Base-by-base conservation (phyloP, 2,888 invertebrate genomes). In the Polyommatus icarus region DNA sequence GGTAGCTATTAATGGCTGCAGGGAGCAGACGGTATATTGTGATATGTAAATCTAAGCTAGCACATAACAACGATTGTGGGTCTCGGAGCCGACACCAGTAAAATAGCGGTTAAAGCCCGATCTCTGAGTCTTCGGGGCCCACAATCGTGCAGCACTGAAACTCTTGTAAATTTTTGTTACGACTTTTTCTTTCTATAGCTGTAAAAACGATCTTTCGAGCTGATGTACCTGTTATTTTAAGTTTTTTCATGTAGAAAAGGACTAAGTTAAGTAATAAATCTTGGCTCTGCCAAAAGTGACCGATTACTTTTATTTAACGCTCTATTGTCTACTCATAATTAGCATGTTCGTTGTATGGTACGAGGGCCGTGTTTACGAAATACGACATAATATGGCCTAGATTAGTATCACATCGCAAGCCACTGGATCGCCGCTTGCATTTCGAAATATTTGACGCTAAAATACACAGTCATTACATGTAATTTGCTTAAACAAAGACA, bases 31-130 rank as follows among this genome's bases (percentile, higher is more conserved):
- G 85, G 87, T 88, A 86, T 91, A 94, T 92, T 94, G 94, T 94
- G 94, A 94, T 94, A 94, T 92, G 87, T 91, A 91, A 91, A 87
- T 88, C 87, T 92, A 92, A 93, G 92, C 87, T 92, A 94, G 92
- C 92, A 92, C 92, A 83, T 82, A 83, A 84, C 87, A 85, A 83
- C 87, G 89, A 87, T 82, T 86, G 89, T 81, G 87, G 86, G 86
- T 83, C 89, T 87, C 87, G 89, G 84, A 87, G 85, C 83, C 84
- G 83, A 80, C 83, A 82, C 84, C 86, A 85, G 87, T 83, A 82
- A 87, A 88, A 89, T 90, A 91, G 90, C 90, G 88, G 89, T 83
- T 78, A 77, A 71, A 71, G 59, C 84, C 84, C 87, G 87, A 87
- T 85, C 85, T 83, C 84, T 85, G 85, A 84, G 83, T 81, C 86